Base-by-base conservation (phyloP, 1,140 invertebrate genomes). In the Lepeophtheirus salmonis region DNA sequence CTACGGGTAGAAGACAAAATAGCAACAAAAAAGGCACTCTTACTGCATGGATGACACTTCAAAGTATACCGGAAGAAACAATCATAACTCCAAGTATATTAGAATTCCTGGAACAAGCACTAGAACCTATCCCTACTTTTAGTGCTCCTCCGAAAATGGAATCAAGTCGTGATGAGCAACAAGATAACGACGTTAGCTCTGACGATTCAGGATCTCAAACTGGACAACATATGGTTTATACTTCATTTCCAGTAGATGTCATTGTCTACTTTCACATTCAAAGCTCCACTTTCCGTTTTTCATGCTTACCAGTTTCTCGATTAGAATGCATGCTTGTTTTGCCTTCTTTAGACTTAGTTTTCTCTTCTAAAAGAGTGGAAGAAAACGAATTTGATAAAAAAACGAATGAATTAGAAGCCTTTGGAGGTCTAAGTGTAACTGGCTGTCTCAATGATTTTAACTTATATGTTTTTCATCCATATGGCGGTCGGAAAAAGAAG, bases 251-350 rank as follows among this genome's bases (percentile, higher is more conserved):
- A 0, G 90, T 99, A 0, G 94, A 99, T 74, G 89, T 98, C 10
- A 89, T 98, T 65, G 92, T 99, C 4, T 95, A 96, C 71, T 91
- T 97, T 73, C 86, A 92, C 69, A 94, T 97, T 80, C 88, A 97
- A 68, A 91, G 92, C 0, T 94, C 90, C 13, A 89, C 88, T 1
- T 92, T 96, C 68, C 78, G 89, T 62, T 95, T 95, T 70, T 91
- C 89, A 62, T 96, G 92, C 74, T 76, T 96, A 64, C 94, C 92
- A 3, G 84, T 91, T 0, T 96, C 91, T 2, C 73, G 89, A 56
- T 91, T 97, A 1, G 91, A 97, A 71, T 98, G 95, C 70, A 83
- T 97, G 76, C 75, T 99, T 12, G 86, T 90, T 68, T 74, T 99
- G 62, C 95, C 95, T 13, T 91, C 89, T 17, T 77, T 99, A 41